Evolutionary conservation across 2,888 invertebrate species (phyloP).

Genomic region (Operophtera brumata): DNA sequence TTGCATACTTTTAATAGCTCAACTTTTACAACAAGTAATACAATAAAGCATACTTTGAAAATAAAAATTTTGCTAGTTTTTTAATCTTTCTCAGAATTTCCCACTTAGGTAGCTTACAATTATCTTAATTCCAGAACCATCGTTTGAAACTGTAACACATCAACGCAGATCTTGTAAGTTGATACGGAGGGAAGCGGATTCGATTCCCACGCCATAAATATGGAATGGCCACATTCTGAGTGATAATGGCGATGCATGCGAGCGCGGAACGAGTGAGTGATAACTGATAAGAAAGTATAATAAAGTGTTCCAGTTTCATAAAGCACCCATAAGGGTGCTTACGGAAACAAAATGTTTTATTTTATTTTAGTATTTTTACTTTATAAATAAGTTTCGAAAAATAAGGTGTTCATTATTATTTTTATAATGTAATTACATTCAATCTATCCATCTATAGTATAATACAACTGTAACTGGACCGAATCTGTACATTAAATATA

Average conservation of each 20-base stretch:
- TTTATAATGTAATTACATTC: too few species aligned
- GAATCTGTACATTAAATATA: too few species aligned
- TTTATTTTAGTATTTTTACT: too few species aligned
- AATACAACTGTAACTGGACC: too few species aligned
- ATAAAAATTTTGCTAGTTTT: too few species aligned
- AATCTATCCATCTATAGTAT: too few species aligned
- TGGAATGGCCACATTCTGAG: conserved; percentile 19
- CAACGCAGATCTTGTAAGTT: conserved; percentile 20
- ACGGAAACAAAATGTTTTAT: not conserved
- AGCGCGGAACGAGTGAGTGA: conserved; percentile 13
- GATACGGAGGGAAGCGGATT: conserved; percentile 23
- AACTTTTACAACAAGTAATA: too few species aligned
- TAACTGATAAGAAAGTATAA: conserved; percentile 24
- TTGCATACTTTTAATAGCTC: too few species aligned
- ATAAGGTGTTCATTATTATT: too few species aligned
- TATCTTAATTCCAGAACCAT: not conserved
- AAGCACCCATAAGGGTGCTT: not conserved
- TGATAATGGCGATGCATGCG: conserved; percentile 32
- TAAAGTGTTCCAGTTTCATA: conserved; percentile 4
- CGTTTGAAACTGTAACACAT: not conserved
- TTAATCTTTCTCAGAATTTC: not conserved
- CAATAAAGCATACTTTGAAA: too few species aligned
- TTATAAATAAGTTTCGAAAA: too few species aligned
- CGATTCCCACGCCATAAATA: conserved; percentile 27
- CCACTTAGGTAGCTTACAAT: not conserved